These are phyloP conservation scores for Oriolus oriolus DNA, from an alignment of 2,113 vertebrate genomes.

Conservation along the genomic window DNA sequence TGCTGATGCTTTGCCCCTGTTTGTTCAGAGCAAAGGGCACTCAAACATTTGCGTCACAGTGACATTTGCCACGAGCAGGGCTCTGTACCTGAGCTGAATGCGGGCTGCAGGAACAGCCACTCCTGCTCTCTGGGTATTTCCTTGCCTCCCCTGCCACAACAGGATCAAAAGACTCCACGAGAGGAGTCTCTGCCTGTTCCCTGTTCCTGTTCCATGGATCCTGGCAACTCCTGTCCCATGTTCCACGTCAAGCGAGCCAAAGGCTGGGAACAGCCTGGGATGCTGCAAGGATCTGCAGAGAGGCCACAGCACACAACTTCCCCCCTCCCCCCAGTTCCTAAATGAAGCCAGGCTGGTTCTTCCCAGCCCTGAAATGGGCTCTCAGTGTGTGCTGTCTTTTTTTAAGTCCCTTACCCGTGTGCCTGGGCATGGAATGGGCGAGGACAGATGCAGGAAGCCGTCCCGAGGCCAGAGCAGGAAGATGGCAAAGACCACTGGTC, in stretches of 20 bases:
- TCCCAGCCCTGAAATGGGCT: neutral
- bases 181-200: neutral
- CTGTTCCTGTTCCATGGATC: too few relatives aligned
- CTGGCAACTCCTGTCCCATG: neutral
- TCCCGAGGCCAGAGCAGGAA: constrained; percentile 72
- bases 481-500: constrained; percentile 70
- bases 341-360: neutral
- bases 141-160: neutral
- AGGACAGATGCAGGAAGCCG: constrained; percentile 55
- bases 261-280: neutral
- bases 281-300: neutral
- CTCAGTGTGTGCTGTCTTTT: fast-evolving
- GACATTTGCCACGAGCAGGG: neutral
- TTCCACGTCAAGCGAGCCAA: neutral
- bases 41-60: neutral
- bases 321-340: neutral
- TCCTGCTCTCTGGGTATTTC: neutral
- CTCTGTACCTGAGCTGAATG: neutral
- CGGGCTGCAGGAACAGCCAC: neutral
- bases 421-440: constrained; percentile 41
- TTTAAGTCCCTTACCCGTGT: constrained; percentile 66
- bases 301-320: neutral
- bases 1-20: neutral
- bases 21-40: constrained; percentile 44
- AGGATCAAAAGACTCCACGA: neutral